These are phyloP conservation scores for Limnodromus scolopaceus DNA, from an alignment of 2,797 vertebrate genomes.

Conservation along the genomic window DNA sequence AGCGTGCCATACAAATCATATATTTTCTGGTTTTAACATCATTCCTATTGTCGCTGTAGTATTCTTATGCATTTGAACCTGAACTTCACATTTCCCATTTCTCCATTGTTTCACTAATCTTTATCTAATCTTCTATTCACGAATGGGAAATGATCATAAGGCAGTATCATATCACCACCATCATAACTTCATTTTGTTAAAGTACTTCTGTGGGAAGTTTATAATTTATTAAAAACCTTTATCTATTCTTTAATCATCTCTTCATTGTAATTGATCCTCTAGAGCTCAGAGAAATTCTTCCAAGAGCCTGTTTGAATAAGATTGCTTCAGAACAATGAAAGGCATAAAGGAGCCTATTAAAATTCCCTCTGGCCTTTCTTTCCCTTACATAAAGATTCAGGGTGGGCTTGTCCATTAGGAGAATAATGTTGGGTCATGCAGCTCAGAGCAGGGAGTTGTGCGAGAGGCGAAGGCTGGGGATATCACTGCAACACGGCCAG, in stretches of 20 bases:
- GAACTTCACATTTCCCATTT: background rate
- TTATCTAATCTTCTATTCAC: background rate
- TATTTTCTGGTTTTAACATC: background rate
- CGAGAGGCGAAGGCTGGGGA: background rate
- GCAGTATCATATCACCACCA: background rate
- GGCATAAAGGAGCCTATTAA: background rate
- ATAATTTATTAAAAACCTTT: conserved; percentile 57
- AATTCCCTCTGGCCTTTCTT: background rate
- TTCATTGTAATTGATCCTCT: conserved; percentile 33
- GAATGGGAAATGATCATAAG: background rate
- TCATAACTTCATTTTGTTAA: background rate
- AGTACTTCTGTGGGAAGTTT: conserved; percentile 13
- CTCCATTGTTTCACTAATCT: background rate
- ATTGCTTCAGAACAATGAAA: conserved; percentile 1
- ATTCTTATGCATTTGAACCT: background rate
- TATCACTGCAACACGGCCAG: rapidly evolving
- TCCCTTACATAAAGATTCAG: background rate
- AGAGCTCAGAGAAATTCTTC: background rate
- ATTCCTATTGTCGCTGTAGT: background rate
- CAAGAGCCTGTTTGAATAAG: background rate
- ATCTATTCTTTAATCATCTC: conserved; percentile 41
- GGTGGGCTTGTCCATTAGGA: background rate
- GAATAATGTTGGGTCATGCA: background rate
- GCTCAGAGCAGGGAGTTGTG: background rate
- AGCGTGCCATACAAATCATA: background rate